phyloP scores from a whole-genome alignment of 2,113 vertebrate genomes.

The Chaetura pelagica region DNA sequence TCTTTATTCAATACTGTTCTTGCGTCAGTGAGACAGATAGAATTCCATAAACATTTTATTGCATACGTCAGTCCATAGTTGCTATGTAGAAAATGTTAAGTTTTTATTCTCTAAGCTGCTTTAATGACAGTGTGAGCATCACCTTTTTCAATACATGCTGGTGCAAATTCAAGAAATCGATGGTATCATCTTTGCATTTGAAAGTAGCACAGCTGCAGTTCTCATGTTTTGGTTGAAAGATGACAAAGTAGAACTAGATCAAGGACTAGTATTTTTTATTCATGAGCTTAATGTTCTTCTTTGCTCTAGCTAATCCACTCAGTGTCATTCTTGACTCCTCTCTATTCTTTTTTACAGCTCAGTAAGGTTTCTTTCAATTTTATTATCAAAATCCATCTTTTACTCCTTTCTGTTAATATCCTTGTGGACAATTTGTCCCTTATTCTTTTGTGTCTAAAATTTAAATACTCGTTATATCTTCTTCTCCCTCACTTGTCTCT shows the following conservation, averaged over 20 bases:
- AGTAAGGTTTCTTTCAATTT: not conserved
- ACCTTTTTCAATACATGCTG: not conserved
- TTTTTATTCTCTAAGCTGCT: not conserved
- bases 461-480: not conserved
- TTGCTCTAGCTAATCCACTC: not conserved
- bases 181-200: not conserved
- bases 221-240: not conserved
- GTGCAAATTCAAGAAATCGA: not conserved
- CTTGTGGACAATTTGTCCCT: not conserved
- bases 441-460: not conserved
- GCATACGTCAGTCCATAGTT: not conserved
- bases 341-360: not conserved
- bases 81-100: not conserved
- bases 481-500: not conserved
- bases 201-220: not conserved
- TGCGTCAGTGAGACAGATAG: not conserved
- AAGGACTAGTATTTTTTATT: not conserved
- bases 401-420: not conserved
- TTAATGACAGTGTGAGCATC: not conserved
- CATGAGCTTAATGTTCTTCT: not conserved
- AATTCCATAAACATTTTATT: not conserved
- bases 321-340: not conserved
- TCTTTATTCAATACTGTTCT: constrained; percentile 29
- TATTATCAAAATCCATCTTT: not conserved
- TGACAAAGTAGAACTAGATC: not conserved